Conservation (phyloP, 2,888 invertebrate species). For the Chamaedrilus cognettii region DNA sequence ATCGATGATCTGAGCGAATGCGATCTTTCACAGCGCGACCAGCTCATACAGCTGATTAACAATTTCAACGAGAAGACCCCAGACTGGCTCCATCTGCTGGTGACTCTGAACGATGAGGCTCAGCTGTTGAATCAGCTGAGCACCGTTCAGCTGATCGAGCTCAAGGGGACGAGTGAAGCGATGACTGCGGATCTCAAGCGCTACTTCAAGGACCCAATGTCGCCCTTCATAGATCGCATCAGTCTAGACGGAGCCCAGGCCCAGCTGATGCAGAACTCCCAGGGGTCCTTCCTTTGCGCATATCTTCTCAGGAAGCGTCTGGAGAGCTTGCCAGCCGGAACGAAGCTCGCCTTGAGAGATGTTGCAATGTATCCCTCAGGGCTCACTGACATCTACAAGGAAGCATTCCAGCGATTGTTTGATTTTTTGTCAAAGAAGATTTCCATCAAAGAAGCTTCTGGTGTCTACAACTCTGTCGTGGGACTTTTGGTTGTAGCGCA, state of each 20-base stretch:
- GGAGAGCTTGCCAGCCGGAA: constrained; percentile 15
- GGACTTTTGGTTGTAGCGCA: constrained; percentile 23
- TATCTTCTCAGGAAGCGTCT: constrained; percentile 20
- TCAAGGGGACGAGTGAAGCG: constrained; percentile 29
- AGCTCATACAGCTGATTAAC: constrained; percentile 21
- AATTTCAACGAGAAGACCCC: constrained; percentile 27
- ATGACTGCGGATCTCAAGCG: constrained; percentile 33
- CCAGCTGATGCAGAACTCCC: constrained; percentile 31
- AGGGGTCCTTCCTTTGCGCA: constrained; percentile 36
- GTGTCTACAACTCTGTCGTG: constrained; percentile 17
- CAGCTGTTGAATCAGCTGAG: constrained; percentile 18
- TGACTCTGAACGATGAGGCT: constrained; percentile 27
- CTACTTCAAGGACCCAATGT: constrained; percentile 33
- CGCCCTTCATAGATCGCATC: constrained; percentile 35
- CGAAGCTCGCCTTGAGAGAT: constrained; percentile 34
- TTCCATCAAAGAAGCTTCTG: constrained; percentile 12
- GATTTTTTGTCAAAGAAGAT: constrained; percentile 8
- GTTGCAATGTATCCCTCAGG: constrained; percentile 32
- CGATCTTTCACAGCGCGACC: constrained; percentile 16
- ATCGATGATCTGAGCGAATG: constrained; percentile 40
- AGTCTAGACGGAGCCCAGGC: constrained; percentile 39
- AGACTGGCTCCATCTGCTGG: constrained; percentile 31
- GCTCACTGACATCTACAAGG: constrained; percentile 16
- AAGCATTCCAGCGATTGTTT: constrained; percentile 25
- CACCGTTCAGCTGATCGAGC: constrained; percentile 22